phyloP scores from a whole-genome alignment of 1,140 invertebrate species.

The Lasaia peninsularis region DNA sequence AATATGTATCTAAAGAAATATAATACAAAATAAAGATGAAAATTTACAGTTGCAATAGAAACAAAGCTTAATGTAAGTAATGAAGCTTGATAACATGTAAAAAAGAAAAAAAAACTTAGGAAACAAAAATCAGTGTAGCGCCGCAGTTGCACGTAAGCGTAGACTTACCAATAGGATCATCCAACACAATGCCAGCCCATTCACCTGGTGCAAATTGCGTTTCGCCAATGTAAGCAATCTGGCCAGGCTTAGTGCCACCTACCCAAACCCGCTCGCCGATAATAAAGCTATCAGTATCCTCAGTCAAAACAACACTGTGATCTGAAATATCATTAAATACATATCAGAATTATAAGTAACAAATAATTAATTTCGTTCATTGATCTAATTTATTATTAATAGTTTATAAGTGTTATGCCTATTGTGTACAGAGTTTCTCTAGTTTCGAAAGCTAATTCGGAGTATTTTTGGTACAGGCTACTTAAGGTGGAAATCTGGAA shows the following conservation, averaged over 20 bases:
- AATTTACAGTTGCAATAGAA: too few species aligned
- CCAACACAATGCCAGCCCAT: slow-evolving; percentile 97
- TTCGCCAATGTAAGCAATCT: slow-evolving; percentile 98
- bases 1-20: too few species aligned
- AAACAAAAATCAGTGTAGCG: not conserved
- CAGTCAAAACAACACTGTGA: slow-evolving; percentile 89
- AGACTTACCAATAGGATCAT: slow-evolving; percentile 90
- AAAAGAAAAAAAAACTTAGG: not conserved
- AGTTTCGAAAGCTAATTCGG: too few species aligned
- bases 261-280: slow-evolving; percentile 97
- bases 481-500: too few species aligned
- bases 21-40: too few species aligned
- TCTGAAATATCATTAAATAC: slow-evolving; percentile 77
- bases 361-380: not conserved
- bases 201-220: slow-evolving; percentile 96
- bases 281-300: slow-evolving; percentile 96
- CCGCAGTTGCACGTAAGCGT: not conserved
- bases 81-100: not conserved
- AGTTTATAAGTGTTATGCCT: too few species aligned
- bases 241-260: slow-evolving; percentile 95
- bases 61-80: not conserved
- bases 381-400: not conserved
- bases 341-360: not conserved
- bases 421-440: too few species aligned
- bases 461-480: too few species aligned